Evolutionary conservation across 1,140 invertebrate species (phyloP), one percentile per base, ranked within the genome.

Genomic region (Drosophila cardini): DNA sequence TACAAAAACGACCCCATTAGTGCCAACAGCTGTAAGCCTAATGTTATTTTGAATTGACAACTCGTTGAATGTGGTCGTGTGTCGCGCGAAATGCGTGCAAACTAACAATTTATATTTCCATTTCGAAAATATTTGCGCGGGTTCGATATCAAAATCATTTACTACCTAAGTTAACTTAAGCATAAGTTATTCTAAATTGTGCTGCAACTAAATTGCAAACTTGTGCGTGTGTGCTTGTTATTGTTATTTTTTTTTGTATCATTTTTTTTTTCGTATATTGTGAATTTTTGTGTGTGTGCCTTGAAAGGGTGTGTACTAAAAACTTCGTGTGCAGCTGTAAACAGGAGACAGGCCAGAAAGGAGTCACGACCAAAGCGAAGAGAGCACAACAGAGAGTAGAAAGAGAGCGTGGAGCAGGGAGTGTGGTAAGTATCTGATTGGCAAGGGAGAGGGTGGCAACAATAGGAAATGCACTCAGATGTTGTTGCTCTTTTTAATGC

Each of bases 291-390:
- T 63, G 57, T 48, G n/a, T 45, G 45, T 53, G 52, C 67, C 34
- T 45, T 50, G 43, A 75, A 75, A 75, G 72, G 72, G 72, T 75
- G 72, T 75, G 72, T 75, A 67, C 70, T 40, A 55, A 63, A 26
- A 60, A 40, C 38, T 40, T 40, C 11, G 38, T 40, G 38, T 40
- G 72, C 72, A 75, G 50, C 68, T 75, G 72, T 64, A 72, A 63
- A 58, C 53, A 71, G 72, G 58, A 70, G 65, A 42, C 34, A 4
- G 38, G 48, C 57, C 21, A 4, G 21, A 8, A 30, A 70, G 60
- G 55, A 67, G 60, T 45, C 56, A 50, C 62, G 53, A 69, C 55
- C 55, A 43, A 45, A 53, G 48, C 56, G 38, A 18, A 52, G 18
- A 50, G 55, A 72, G 40, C 5, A 45, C 9, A 16, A 4, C 42